phyloP scores from a whole-genome alignment of 2,797 vertebrate species.

The Gymnothorax javanicus region DNA sequence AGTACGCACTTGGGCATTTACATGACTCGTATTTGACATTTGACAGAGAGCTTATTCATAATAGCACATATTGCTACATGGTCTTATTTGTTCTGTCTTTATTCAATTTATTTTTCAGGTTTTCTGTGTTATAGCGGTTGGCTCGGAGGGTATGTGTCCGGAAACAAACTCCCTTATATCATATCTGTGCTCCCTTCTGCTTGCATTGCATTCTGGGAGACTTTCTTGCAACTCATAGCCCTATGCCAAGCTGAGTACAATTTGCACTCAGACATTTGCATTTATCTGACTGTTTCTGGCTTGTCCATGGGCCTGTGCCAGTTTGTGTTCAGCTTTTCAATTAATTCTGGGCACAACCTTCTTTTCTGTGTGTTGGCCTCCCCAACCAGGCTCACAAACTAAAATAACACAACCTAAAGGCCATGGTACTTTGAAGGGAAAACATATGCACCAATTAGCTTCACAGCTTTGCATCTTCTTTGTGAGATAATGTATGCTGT shows the following conservation, averaged over 20 bases:
- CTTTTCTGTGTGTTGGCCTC: too few relatives aligned
- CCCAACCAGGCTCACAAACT: background rate
- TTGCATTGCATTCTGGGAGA: background rate
- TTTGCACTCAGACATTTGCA: slow-evolving; percentile 1
- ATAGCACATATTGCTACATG: background rate
- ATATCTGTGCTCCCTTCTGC: background rate
- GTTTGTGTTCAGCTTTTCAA: background rate
- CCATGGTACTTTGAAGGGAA: background rate
- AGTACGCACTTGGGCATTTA: background rate
- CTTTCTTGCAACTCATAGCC: background rate
- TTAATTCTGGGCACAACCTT: background rate
- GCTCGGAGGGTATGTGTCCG: background rate
- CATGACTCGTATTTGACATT: background rate
- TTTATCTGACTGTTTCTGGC: background rate
- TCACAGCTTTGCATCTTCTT: too few relatives aligned
- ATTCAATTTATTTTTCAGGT: background rate
- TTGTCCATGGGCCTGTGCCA: background rate
- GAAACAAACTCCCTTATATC: background rate
- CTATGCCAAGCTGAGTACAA: background rate
- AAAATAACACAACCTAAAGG: background rate
- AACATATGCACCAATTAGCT: background rate
- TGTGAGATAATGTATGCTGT: background rate
- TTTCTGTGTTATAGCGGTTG: background rate
- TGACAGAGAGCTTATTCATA: background rate
- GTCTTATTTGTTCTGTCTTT: background rate